phyloP scores from a whole-genome alignment of 2,113 vertebrate species.

The Epinephelus moara region DNA sequence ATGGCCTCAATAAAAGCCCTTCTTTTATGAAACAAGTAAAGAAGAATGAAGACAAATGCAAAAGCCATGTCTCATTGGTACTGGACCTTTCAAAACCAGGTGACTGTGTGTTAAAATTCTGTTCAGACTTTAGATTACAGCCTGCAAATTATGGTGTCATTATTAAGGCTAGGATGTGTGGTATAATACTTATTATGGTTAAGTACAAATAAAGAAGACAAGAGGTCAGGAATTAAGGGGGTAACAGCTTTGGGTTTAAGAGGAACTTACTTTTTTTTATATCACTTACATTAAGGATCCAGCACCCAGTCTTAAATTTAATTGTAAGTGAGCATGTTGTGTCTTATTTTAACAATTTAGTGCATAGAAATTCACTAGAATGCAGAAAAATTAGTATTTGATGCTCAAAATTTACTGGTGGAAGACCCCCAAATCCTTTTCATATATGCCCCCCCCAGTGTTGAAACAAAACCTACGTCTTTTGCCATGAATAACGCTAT shows the following conservation, averaged over 20 bases:
- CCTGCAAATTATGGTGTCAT: neutral
- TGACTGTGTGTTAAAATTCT: slow-evolving; percentile 18
- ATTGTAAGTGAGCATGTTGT: no score
- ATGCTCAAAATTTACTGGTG: no score
- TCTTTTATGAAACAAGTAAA: neutral
- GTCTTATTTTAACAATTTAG: no score
- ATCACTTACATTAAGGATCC: no score
- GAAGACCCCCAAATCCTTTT: no score
- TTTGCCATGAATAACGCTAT: no score
- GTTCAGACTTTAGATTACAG: neutral
- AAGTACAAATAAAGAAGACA: neutral
- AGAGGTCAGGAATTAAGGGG: neutral
- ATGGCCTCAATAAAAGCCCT: slow-evolving; percentile 28
- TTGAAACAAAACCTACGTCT: no score
- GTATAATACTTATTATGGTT: no score
- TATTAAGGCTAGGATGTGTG: neutral
- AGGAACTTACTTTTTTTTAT: neutral
- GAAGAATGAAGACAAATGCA: neutral
- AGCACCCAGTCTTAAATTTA: no score
- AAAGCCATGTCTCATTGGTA: rapidly evolving
- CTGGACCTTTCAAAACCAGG: slow-evolving; percentile 39
- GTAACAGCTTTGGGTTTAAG: neutral
- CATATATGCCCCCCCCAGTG: no score
- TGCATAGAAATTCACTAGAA: no score
- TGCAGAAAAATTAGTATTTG: no score